phyloP scores from a whole-genome alignment of 2,797 vertebrate species.

The Aphelocoma californica region DNA sequence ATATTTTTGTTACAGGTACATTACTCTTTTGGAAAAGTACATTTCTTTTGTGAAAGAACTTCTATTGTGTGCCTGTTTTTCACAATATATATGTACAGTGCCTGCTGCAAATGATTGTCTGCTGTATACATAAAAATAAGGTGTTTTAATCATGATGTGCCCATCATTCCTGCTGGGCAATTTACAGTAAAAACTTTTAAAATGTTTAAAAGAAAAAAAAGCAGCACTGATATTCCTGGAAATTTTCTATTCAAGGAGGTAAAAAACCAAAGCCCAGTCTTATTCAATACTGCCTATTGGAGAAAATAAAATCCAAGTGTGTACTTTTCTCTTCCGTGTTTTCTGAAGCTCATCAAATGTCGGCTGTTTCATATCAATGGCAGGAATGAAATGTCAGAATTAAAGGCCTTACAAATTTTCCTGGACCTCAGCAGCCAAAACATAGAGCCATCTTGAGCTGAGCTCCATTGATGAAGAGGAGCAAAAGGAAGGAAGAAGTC shows the following conservation, averaged over 20 bases:
- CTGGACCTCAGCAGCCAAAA: background rate
- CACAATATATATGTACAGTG: slow-evolving; percentile 38
- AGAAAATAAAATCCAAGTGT: slow-evolving; percentile 21
- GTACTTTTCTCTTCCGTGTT: slow-evolving; percentile 16
- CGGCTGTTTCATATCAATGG: slow-evolving; percentile 18
- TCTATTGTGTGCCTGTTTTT: slow-evolving; percentile 60
- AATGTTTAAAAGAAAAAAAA: background rate
- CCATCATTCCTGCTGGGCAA: slow-evolving; percentile 33
- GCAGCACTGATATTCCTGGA: background rate
- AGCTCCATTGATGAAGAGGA: background rate
- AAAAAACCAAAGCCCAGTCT: slow-evolving; percentile 3
- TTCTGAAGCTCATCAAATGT: background rate
- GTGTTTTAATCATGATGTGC: slow-evolving; percentile 50
- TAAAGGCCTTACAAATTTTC: slow-evolving; percentile 13
- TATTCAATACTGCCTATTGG: background rate
- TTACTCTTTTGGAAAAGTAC: slow-evolving; percentile 36
- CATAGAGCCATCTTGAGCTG: background rate
- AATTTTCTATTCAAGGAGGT: slow-evolving; percentile 4
- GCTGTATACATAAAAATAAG: slow-evolving; percentile 65
- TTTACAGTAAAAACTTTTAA: background rate
- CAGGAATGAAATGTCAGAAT: slow-evolving; percentile 42
- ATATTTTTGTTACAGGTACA: slow-evolving; percentile 35
- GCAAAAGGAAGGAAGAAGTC: background rate
- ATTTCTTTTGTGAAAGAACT: slow-evolving; percentile 47
- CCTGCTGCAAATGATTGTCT: slow-evolving; percentile 30